Evolutionary conservation across 2,888 invertebrate species (phyloP).

Genomic region (Drosophila emarginata): DNA sequence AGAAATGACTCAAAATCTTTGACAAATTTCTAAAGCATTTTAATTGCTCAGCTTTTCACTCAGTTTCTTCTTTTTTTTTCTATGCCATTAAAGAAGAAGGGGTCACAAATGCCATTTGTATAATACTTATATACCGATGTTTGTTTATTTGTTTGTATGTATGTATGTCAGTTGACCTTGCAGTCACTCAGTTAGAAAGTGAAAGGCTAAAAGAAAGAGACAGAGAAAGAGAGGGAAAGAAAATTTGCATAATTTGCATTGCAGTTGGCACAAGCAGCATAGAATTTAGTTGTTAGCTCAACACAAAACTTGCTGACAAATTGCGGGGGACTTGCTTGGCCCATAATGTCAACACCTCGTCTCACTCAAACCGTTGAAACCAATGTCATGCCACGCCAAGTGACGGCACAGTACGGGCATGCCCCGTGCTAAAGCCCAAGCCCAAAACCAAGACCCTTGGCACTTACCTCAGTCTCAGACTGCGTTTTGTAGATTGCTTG

Average conservation of each 20-base stretch:
- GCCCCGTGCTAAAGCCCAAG: too few relatives aligned
- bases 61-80: too few relatives aligned
- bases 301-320: conserved; percentile 60
- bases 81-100: background rate
- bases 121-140: conserved; percentile 7
- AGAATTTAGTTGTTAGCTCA: conserved; percentile 52
- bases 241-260: conserved; percentile 67
- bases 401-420: too few relatives aligned
- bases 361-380: conserved; percentile 16
- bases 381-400: background rate
- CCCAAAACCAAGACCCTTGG: conserved; percentile 16
- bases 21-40: conserved; percentile 50
- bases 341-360: conserved; percentile 45
- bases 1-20: conserved; percentile 47
- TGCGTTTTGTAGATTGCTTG: conserved; percentile 51
- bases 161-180: conserved; percentile 67
- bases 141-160: conserved; percentile 19
- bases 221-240: background rate
- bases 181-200: conserved; percentile 60
- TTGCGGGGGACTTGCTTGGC: conserved; percentile 44
- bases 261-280: conserved; percentile 33
- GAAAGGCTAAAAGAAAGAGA: conserved; percentile 52
- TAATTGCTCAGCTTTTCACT: conserved; percentile 47
- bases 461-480: conserved; percentile 53
- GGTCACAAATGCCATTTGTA: background rate